A percentile compares a stretch with the other conserved stretches of the same genome.
Evolutionary conservation across 2,797 vertebrate genomes (phyloP).

Genomic region (Platalea minor): DNA sequence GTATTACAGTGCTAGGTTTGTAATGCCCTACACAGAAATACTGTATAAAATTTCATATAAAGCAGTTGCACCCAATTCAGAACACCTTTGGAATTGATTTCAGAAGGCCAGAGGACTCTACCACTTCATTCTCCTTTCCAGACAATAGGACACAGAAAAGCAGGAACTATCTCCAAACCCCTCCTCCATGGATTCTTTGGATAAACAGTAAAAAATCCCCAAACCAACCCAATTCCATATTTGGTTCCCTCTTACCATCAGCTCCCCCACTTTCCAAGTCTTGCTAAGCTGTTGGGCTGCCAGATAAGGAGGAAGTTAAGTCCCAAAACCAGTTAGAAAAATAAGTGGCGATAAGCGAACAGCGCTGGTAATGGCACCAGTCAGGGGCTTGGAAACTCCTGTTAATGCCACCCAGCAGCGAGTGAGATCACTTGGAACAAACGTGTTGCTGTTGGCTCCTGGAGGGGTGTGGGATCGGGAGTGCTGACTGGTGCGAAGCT

Average conservation of each 20-base stretch:
- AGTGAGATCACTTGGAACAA: background rate
- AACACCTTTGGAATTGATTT: background rate
- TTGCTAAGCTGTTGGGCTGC: background rate
- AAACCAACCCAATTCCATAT: background rate
- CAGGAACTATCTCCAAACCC: background rate
- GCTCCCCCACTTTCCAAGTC: background rate
- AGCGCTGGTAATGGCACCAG: background rate
- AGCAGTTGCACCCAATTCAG: background rate
- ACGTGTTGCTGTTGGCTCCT: background rate
- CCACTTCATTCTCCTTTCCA: background rate
- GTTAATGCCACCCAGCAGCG: background rate
- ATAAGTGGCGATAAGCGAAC: background rate
- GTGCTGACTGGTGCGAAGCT: conserved; percentile 24
- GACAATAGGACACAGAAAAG: background rate
- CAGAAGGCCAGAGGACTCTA: background rate
- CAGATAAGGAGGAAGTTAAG: background rate
- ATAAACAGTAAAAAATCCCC: background rate
- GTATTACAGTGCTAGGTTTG: background rate
- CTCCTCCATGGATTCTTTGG: background rate
- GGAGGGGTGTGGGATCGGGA: background rate
- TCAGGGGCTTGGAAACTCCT: background rate
- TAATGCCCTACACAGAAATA: background rate
- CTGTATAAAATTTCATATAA: background rate
- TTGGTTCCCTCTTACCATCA: background rate
- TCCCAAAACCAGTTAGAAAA: background rate